phyloP scores from a whole-genome alignment of 2,113 vertebrate species.

The Cyanoramphus novaezelandiae region DNA sequence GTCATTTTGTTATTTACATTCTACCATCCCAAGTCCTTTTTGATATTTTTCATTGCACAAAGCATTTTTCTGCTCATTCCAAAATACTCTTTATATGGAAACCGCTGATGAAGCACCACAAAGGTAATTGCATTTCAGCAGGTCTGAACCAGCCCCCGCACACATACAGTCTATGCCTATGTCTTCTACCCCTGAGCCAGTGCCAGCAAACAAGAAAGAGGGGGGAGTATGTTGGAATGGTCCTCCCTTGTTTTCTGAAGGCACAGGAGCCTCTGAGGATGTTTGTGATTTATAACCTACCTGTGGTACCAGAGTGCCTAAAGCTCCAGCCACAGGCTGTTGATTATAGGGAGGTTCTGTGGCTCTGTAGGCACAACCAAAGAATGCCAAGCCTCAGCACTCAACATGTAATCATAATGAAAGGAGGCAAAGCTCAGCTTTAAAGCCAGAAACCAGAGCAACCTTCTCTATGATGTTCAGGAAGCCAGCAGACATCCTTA shows the following conservation, averaged over 20 bases:
- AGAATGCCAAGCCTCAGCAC: background rate
- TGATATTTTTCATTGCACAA: background rate
- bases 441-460: background rate
- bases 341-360: background rate
- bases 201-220: background rate
- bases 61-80: background rate
- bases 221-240: background rate
- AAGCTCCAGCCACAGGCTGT: background rate
- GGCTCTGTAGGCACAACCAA: background rate
- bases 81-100: background rate
- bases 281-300: background rate
- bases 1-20: background rate
- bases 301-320: background rate
- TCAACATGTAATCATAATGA: fast-evolving
- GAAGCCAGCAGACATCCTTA: background rate
- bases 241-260: background rate
- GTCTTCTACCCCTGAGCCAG: background rate
- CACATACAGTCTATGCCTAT: fast-evolving
- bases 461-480: background rate
- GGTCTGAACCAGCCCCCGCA: background rate
- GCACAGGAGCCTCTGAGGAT: background rate
- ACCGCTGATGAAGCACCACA: background rate
- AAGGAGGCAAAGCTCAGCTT: background rate
- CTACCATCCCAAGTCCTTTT: background rate
- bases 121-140: background rate